A percentile compares a stretch with the other conserved stretches of the same genome.
Conservation (phyloP, 2,113 vertebrate species). For the Xiphophorus hellerii region DNA sequence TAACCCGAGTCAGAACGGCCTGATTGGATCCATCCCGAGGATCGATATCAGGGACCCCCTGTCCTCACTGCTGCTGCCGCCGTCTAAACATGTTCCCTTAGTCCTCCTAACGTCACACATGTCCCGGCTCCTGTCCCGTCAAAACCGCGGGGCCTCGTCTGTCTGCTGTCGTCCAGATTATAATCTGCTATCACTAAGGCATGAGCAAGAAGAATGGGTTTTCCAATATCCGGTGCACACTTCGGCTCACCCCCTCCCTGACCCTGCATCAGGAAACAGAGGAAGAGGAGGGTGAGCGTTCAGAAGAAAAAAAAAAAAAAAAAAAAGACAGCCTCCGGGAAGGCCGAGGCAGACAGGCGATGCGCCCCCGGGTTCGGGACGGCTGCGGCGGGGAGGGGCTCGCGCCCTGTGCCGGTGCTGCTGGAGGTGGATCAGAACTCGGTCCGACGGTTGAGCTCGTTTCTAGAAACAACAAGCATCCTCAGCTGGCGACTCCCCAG, state of each 20-base stretch:
- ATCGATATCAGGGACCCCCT: constrained; percentile 64
- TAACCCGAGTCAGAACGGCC: constrained; percentile 67
- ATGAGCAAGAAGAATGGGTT: constrained; percentile 74
- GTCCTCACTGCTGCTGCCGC: constrained; percentile 2
- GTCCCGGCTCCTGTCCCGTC: neutral
- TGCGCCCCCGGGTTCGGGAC: constrained; percentile 19
- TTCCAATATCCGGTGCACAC: constrained; percentile 81
- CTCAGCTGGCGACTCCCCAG: constrained; percentile 62
- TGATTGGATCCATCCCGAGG: constrained; percentile 55
- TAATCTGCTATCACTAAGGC: constrained; percentile 64
- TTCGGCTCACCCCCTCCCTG: constrained; percentile 70
- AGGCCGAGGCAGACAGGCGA: constrained; percentile 11
- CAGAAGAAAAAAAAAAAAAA: neutral
- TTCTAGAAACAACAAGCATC: constrained; percentile 73
- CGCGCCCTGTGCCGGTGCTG: constrained; percentile 21
- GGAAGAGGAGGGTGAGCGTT: constrained; percentile 47
- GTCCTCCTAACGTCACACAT: constrained; percentile 9
- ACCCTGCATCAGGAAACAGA: constrained; percentile 70
- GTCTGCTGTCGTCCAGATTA: constrained; percentile 46
- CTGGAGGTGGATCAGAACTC: constrained; percentile 29
- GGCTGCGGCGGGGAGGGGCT: constrained; percentile 26
- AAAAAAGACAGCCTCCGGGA: constrained; percentile 5
- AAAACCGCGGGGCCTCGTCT: constrained; percentile 31
- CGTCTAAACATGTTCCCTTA: constrained; percentile 26
- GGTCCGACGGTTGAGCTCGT: constrained; percentile 30